Percentiles rank a stretch among this genome's conserved stretches.
These are phyloP conservation scores for Hypolimnas misippus DNA, from an alignment of 2,888 invertebrate species.

Conservation along the genomic window DNA sequence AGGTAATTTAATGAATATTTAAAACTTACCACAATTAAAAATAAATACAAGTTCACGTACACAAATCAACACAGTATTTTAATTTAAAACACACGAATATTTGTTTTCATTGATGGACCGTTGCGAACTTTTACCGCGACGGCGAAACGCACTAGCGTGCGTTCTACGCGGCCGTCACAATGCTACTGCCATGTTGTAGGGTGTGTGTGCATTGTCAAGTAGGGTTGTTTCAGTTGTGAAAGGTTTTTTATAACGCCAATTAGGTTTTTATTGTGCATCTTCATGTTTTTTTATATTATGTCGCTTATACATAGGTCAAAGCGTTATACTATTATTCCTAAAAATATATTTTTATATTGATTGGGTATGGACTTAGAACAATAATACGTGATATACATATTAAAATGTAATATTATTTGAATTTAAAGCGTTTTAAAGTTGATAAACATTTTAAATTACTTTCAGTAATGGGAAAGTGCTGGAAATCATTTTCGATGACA, in stretches of 20 bases:
- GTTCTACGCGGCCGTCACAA: constrained; percentile 17
- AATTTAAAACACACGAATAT: constrained; percentile 13
- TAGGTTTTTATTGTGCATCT: neutral
- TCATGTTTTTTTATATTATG: neutral
- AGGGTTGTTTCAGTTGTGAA: constrained; percentile 20
- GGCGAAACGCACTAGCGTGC: constrained; percentile 22
- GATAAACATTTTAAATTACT: neutral
- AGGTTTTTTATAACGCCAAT: constrained; percentile 8
- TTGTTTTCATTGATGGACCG: constrained; percentile 13
- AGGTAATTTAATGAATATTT: neutral
- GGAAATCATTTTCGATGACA: neutral
- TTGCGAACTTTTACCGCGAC: constrained; percentile 30
- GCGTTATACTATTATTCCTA: no score
- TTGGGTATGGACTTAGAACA: no score
- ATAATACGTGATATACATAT: no score
- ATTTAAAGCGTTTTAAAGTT: no score
- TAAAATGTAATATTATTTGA: no score
- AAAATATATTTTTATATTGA: no score
- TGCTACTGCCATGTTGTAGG: constrained; percentile 28
- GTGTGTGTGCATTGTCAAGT: constrained; percentile 10
- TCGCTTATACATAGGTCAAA: neutral
- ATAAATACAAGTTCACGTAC: constrained; percentile 14
- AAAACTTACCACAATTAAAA: constrained; percentile 25
- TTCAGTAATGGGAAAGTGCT: neutral
- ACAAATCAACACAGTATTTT: constrained; percentile 15